Conservation (phyloP, 2,113 vertebrate genomes). For the Oncorhynchus clarkii region DNA sequence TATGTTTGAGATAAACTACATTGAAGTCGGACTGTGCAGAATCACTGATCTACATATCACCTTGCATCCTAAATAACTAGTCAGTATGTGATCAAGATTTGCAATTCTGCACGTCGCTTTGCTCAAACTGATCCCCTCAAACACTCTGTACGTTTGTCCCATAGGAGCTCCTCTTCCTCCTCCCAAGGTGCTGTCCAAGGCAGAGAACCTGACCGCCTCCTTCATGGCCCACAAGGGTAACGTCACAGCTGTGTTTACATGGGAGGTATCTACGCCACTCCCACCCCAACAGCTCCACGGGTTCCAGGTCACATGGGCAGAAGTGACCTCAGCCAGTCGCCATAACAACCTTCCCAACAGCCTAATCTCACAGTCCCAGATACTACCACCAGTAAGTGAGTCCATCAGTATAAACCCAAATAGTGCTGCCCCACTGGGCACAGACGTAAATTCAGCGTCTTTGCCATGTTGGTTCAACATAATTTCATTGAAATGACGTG, state of each 20-base stretch:
- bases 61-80: no score
- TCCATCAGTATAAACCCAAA: constrained; percentile 19
- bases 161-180: constrained; percentile 20
- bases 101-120: no score
- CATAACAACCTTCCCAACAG: constrained; percentile 83
- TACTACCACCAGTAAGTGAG: constrained; percentile 86
- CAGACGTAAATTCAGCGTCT: no score
- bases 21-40: no score
- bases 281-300: constrained; percentile 77
- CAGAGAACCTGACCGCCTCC: constrained; percentile 84
- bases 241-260: constrained; percentile 84
- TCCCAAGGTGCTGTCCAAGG: constrained; percentile 75
- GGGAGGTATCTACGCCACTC: constrained; percentile 72
- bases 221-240: constrained; percentile 78
- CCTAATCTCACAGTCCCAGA: constrained; percentile 87
- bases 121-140: no score
- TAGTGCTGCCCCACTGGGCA: not conserved
- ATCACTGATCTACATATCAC: no score
- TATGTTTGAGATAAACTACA: no score
- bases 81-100: no score
- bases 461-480: no score
- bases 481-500: no score
- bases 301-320: constrained; percentile 89
- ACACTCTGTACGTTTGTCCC: not conserved
- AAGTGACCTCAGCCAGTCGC: constrained; percentile 79